phyloP scores from a whole-genome alignment of 2,888 invertebrate species.

The Odontocerum albicorne region DNA sequence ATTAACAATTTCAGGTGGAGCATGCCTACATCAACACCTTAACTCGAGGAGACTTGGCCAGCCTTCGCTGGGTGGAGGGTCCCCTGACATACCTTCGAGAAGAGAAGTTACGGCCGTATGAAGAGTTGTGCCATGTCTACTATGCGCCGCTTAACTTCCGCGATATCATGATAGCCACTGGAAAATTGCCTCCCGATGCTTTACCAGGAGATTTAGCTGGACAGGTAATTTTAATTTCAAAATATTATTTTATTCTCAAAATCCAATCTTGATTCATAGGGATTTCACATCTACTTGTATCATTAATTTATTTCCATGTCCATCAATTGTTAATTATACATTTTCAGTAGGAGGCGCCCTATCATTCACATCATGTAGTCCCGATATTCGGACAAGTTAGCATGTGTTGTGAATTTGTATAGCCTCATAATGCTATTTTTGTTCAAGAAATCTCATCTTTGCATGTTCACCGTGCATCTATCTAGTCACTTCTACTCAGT shows the following conservation, averaged over 20 bases:
- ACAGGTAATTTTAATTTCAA: constrained; percentile 44
- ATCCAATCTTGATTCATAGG: too few species aligned
- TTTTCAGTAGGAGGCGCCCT: too few species aligned
- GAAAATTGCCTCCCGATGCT: constrained; percentile 95
- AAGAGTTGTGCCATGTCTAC: constrained; percentile 82
- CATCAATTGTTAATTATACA: too few species aligned
- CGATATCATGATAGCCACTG: constrained; percentile 97
- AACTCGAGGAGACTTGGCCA: constrained; percentile 90
- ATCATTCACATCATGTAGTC: too few species aligned
- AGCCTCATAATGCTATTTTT: too few species aligned
- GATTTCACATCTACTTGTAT: too few species aligned
- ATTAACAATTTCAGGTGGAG: constrained; percentile 63
- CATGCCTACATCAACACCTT: constrained; percentile 95
- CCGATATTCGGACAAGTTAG: too few species aligned
- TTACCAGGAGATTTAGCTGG: constrained; percentile 86
- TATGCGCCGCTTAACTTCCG: constrained; percentile 97
- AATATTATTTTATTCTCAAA: background rate
- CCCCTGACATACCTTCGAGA: constrained; percentile 63
- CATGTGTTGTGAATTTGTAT: too few species aligned
- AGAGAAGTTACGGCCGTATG: constrained; percentile 48
- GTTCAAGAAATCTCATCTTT: too few species aligned
- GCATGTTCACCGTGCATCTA: too few species aligned
- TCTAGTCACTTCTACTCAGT: too few species aligned
- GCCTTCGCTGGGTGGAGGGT: constrained; percentile 91
- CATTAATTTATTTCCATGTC: too few species aligned